Evolutionary conservation across 2,113 vertebrate species (phyloP).

Genomic region (Antigone vipio): DNA sequence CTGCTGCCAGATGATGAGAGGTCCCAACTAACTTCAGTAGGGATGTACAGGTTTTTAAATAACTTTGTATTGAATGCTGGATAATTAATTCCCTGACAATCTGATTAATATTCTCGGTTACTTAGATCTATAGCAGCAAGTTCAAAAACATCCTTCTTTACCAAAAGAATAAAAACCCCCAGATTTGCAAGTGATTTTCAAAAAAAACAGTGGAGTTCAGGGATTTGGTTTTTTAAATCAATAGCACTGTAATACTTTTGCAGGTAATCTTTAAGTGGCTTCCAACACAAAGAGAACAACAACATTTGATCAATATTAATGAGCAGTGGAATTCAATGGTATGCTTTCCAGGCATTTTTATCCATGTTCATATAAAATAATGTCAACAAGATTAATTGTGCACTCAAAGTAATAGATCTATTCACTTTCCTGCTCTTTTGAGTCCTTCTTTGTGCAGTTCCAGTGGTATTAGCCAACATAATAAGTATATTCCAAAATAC

Average conservation of each 20-base stretch:
- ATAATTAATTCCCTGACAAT: neutral
- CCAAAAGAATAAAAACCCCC: neutral
- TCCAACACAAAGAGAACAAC: conserved; percentile 62
- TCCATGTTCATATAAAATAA: conserved; percentile 69
- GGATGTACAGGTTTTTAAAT: neutral
- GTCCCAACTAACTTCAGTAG: neutral
- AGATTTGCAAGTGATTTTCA: conserved; percentile 8
- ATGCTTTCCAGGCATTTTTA: conserved; percentile 74
- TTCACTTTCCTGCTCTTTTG: conserved; percentile 61
- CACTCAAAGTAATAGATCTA: conserved; percentile 66
- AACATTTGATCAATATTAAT: conserved; percentile 77
- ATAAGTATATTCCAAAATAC: neutral
- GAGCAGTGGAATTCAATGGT: conserved; percentile 61
- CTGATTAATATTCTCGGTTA: neutral
- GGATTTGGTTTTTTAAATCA: conserved; percentile 34
- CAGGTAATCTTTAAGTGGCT: conserved; percentile 73
- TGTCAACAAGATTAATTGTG: conserved; percentile 79
- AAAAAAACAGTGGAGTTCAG: conserved; percentile 23
- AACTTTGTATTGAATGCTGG: neutral
- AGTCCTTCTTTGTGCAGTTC: neutral
- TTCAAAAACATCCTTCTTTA: neutral
- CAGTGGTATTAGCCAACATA: conserved; percentile 13
- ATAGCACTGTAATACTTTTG: conserved; percentile 62
- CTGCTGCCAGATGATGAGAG: neutral
- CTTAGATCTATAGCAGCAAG: neutral